phyloP scores from a whole-genome alignment of 2,797 vertebrate species.

The Sebastes alutus region DNA sequence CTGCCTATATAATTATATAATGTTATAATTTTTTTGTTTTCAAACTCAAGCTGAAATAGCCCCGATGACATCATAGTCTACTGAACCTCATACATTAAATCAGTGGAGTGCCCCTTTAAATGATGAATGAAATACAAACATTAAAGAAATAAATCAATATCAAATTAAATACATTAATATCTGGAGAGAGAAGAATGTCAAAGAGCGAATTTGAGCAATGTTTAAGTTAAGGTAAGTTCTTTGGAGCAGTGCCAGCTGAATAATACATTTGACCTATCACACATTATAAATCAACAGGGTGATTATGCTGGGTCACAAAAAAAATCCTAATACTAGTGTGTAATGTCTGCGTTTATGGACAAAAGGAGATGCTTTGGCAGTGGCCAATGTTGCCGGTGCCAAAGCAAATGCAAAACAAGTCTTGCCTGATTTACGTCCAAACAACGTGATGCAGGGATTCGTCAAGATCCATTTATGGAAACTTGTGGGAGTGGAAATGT shows the following conservation, averaged over 20 bases:
- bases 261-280: not conserved
- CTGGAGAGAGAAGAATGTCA: not conserved
- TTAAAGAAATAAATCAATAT: not conserved
- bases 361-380: slow-evolving; percentile 16
- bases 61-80: not conserved
- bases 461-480: slow-evolving; percentile 55
- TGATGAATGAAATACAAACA: not conserved
- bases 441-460: slow-evolving; percentile 32
- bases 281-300: not conserved
- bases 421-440: slow-evolving; percentile 43
- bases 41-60: not conserved
- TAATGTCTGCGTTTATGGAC: not conserved
- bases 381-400: not conserved
- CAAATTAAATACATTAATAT: not conserved
- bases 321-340: not conserved
- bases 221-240: not conserved
- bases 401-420: slow-evolving; percentile 41
- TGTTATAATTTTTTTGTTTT: too few species aligned
- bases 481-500: slow-evolving; percentile 49
- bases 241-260: not conserved
- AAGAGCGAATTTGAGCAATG: not conserved
- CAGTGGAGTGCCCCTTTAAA: not conserved
- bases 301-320: not conserved
- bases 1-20: too few species aligned
- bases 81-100: not conserved